Evolutionary conservation across 2,797 vertebrate species (phyloP).

Genomic region (Acropternis orthonyx): DNA sequence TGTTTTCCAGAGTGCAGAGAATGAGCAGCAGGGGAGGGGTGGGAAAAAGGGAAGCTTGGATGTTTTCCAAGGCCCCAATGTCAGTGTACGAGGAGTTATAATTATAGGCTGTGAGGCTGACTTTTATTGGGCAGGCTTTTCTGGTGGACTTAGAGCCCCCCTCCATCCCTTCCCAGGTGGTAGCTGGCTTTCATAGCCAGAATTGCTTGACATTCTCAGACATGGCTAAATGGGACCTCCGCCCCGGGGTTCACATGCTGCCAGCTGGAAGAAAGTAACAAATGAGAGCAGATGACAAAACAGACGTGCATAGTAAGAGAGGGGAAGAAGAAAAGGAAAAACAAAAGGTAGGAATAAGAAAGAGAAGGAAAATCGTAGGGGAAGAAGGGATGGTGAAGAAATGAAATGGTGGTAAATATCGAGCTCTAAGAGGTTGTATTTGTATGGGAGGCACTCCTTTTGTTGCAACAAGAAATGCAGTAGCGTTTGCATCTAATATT

Average conservation of each 20-base stretch:
- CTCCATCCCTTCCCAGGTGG: slow-evolving; percentile 45
- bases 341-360: slow-evolving; percentile 54
- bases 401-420: not conserved
- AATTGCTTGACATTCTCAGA: slow-evolving; percentile 36
- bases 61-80: slow-evolving; percentile 58
- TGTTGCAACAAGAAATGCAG: not conserved
- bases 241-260: not conserved
- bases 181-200: slow-evolving; percentile 50
- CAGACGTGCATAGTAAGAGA: slow-evolving; percentile 27
- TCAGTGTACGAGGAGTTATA: slow-evolving; percentile 60
- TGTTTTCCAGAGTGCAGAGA: not conserved
- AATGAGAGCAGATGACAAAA: slow-evolving; percentile 65
- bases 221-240: slow-evolving; percentile 11
- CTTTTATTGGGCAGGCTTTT: slow-evolving; percentile 72
- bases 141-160: slow-evolving; percentile 45
- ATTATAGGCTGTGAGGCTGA: slow-evolving; percentile 54
- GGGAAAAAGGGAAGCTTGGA: slow-evolving; percentile 44
- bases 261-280: slow-evolving; percentile 55
- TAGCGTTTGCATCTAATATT: not conserved
- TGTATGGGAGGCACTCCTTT: not conserved
- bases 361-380: not conserved
- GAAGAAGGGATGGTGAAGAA: not conserved
- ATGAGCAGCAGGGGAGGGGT: not conserved
- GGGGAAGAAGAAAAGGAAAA: slow-evolving; percentile 45
- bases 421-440: not conserved